Percentiles rank a stretch among this genome's conserved stretches.
Conservation (phyloP, 2,797 vertebrate genomes). For the Sardinella longiceps region DNA sequence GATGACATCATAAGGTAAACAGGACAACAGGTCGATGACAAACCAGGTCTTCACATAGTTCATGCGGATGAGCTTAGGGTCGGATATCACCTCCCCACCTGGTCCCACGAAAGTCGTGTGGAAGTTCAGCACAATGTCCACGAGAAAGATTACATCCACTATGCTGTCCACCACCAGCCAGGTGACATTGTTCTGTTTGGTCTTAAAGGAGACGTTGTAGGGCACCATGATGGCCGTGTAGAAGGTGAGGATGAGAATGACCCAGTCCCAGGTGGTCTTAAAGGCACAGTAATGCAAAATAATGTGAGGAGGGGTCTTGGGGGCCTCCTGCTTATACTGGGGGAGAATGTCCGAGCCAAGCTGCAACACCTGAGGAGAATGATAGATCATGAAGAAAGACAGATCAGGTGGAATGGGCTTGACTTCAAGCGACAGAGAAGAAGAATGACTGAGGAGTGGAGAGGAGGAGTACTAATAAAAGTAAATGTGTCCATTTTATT, state of each 20-base stretch:
- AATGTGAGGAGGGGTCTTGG: constrained; percentile 94
- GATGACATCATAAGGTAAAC: constrained; percentile 94
- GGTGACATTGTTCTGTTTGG: constrained; percentile 94
- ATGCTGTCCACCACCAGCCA: constrained; percentile 97
- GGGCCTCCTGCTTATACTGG: constrained; percentile 95
- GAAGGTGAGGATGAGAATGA: constrained; percentile 95
- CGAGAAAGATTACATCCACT: constrained; percentile 93
- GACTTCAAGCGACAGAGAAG: too few species aligned
- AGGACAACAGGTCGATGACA: constrained; percentile 93
- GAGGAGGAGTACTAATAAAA: background rate
- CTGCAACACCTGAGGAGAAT: constrained; percentile 82
- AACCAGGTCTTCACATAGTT: constrained; percentile 98
- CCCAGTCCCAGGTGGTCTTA: constrained; percentile 98
- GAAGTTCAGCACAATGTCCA: constrained; percentile 96
- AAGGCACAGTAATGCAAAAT: constrained; percentile 96
- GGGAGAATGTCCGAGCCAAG: constrained; percentile 93
- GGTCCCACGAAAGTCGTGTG: constrained; percentile 95
- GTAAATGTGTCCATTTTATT: background rate
- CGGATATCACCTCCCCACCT: constrained; percentile 92
- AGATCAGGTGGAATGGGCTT: background rate
- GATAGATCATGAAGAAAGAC: background rate
- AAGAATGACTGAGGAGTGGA: background rate
- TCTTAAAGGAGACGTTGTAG: constrained; percentile 96
- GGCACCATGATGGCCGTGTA: constrained; percentile 96
- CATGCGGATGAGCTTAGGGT: constrained; percentile 94